Percentiles rank a stretch among this genome's conserved stretches.
These are phyloP conservation scores for Cygnus atratus DNA, from an alignment of 2,113 vertebrate species.

Conservation along the genomic window DNA sequence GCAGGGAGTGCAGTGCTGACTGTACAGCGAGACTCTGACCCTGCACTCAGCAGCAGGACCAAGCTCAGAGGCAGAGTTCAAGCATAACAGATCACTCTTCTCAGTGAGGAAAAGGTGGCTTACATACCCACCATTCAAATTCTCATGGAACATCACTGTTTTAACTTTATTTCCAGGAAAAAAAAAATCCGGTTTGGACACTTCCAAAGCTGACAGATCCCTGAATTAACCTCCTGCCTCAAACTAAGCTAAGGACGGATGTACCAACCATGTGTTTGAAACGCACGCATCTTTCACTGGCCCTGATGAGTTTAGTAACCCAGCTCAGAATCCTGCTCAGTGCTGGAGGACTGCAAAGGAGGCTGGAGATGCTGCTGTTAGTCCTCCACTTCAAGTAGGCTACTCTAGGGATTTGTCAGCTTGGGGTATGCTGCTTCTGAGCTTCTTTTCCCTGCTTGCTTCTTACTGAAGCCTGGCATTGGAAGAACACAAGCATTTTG, in stretches of 20 bases:
- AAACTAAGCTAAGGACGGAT: neutral
- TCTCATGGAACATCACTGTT: neutral
- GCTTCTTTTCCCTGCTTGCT: neutral
- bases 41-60: neutral
- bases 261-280: neutral
- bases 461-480: neutral
- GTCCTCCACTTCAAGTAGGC: neutral
- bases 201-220: neutral
- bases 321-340: neutral
- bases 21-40: neutral
- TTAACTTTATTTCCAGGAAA: neutral
- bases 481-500: neutral
- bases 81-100: neutral
- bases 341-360: neutral
- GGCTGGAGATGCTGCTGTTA: neutral
- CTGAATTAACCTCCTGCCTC: neutral
- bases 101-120: neutral
- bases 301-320: neutral
- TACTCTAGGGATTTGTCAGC: neutral
- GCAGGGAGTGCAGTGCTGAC: neutral
- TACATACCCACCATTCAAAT: neutral
- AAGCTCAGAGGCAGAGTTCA: neutral
- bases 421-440: neutral
- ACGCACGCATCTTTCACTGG: neutral
- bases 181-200: neutral